Percentiles rank a stretch among this genome's conserved stretches.
phyloP scores from a whole-genome alignment of 2,113 vertebrate species.

The Lampris incognitus region DNA sequence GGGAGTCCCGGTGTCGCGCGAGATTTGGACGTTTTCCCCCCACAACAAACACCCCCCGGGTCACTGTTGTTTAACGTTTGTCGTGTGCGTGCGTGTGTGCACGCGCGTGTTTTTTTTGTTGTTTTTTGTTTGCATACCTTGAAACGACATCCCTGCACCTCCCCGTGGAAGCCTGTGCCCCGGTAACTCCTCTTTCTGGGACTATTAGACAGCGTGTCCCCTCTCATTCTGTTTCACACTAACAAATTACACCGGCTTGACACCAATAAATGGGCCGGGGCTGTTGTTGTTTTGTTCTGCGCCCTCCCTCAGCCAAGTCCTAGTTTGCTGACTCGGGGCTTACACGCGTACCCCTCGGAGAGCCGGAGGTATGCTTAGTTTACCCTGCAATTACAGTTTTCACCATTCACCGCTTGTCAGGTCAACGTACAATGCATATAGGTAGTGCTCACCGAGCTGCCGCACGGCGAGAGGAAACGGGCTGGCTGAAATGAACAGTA shows the following conservation, averaged over 20 bases:
- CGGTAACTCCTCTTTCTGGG: slow-evolving; percentile 59
- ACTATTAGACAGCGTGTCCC: slow-evolving; percentile 60
- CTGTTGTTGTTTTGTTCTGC: slow-evolving; percentile 54
- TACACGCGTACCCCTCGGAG: no score
- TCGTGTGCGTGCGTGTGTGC: neutral
- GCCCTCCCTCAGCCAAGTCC: slow-evolving; percentile 57
- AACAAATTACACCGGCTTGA: slow-evolving; percentile 60
- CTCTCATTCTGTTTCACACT: slow-evolving; percentile 59
- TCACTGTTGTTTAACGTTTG: slow-evolving; percentile 40
- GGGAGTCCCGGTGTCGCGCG: slow-evolving; percentile 46
- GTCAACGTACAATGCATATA: slow-evolving; percentile 55
- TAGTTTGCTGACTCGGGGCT: slow-evolving; percentile 3
- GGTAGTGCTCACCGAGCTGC: slow-evolving; percentile 56
- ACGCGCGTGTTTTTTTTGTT: no score
- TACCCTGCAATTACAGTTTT: slow-evolving; percentile 68
- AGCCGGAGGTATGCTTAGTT: slow-evolving; percentile 59
- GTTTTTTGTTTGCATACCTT: slow-evolving; percentile 45
- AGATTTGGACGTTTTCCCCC: slow-evolving; percentile 11
- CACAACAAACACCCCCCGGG: slow-evolving; percentile 42
- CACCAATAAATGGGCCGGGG: slow-evolving; percentile 63
- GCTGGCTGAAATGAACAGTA: slow-evolving; percentile 66
- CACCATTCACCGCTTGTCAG: slow-evolving; percentile 71
- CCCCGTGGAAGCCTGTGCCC: slow-evolving; percentile 23
- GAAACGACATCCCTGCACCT: slow-evolving; percentile 4
- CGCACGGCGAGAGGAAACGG: slow-evolving; percentile 30